phyloP scores from a whole-genome alignment of 2,888 invertebrate species.

The Masnerella sp. region DNA sequence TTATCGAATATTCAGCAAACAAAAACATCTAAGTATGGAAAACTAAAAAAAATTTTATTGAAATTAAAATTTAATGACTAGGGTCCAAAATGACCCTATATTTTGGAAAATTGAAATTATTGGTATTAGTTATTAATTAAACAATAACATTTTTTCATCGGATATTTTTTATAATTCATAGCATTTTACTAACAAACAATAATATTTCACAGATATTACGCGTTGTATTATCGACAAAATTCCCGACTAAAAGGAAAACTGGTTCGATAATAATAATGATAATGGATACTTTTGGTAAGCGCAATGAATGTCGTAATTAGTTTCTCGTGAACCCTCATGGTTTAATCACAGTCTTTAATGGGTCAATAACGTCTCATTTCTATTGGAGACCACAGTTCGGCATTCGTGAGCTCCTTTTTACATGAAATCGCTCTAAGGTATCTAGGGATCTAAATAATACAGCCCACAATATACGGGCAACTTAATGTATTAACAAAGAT shows the following conservation, averaged over 20 bases:
- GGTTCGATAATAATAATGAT: not conserved
- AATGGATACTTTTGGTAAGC: not conserved
- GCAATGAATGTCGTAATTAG: constrained; percentile 18
- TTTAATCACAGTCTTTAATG: constrained; percentile 25
- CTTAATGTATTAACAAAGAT: constrained; percentile 37
- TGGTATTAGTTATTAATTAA: too few relatives aligned
- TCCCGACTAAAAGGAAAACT: not conserved
- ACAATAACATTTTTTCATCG: too few relatives aligned
- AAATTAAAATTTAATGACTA: too few relatives aligned
- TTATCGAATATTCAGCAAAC: too few relatives aligned
- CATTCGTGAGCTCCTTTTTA: constrained; percentile 9
- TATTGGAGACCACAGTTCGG: constrained; percentile 6
- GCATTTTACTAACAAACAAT: too few relatives aligned
- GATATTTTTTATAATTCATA: too few relatives aligned
- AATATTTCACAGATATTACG: too few relatives aligned
- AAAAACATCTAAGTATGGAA: too few relatives aligned
- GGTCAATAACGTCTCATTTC: constrained; percentile 30
- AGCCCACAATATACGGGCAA: constrained; percentile 23
- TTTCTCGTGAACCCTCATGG: constrained; percentile 26
- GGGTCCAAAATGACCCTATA: too few relatives aligned
- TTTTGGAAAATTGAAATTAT: too few relatives aligned
- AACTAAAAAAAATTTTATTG: too few relatives aligned
- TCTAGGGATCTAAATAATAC: constrained; percentile 22
- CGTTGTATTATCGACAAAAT: too few relatives aligned
- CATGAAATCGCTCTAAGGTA: constrained; percentile 20